Conservation (phyloP, 2,797 vertebrate genomes). For the Nannoperca australis region DNA sequence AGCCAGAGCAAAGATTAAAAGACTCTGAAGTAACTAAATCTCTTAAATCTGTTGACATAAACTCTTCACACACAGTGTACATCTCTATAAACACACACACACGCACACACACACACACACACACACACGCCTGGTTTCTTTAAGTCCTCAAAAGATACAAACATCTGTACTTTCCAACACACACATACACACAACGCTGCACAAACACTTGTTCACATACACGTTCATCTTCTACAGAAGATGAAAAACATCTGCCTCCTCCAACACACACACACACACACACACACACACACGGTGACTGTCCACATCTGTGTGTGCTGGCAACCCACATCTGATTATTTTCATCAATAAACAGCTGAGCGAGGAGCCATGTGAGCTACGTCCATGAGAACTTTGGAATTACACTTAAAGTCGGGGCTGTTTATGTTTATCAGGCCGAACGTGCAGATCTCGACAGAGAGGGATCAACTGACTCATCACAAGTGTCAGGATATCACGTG, state of each 20-base stretch:
- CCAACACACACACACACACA: background rate
- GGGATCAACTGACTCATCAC: background rate
- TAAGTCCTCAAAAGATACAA: slow-evolving; percentile 34
- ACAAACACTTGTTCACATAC: slow-evolving; percentile 7
- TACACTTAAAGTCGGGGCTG: slow-evolving; percentile 19
- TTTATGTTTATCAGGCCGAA: slow-evolving; percentile 21
- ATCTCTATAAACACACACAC: slow-evolving; percentile 35
- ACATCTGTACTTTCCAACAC: slow-evolving; percentile 39
- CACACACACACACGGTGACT: background rate
- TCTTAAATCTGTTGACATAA: slow-evolving; percentile 64
- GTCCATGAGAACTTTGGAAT: slow-evolving; percentile 20
- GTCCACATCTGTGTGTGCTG: slow-evolving; percentile 23
- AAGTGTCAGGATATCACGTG: background rate
- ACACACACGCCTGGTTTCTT: background rate
- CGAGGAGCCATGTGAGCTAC: slow-evolving; percentile 40
- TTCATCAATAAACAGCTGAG: slow-evolving; percentile 58
- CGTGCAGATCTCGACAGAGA: background rate
- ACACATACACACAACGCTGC: slow-evolving; percentile 19
- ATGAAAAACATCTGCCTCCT: slow-evolving; percentile 52
- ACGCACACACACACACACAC: slow-evolving; percentile 18
- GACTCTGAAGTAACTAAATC: slow-evolving; percentile 62
- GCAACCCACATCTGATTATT: slow-evolving; percentile 43
- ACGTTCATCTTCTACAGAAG: slow-evolving; percentile 17
- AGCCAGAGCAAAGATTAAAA: slow-evolving; percentile 56
- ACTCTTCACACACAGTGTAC: slow-evolving; percentile 52